Evolutionary conservation across 2,797 vertebrate species (phyloP).

Genomic region (Staurois parvus): DNA sequence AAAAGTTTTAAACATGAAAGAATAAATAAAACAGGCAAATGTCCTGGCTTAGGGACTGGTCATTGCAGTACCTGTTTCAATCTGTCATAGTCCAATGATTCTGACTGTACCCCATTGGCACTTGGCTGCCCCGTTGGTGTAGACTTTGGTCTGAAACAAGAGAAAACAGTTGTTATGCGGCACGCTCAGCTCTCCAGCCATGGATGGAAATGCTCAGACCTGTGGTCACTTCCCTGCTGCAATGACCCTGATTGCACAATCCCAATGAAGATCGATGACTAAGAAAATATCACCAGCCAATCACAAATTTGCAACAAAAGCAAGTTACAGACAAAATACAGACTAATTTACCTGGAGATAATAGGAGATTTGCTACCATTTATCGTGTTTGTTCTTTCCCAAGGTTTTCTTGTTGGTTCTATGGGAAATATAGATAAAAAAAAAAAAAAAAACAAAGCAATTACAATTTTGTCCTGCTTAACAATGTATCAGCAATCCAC

Average conservation of each 20-base stretch:
- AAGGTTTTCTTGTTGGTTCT: constrained; percentile 96
- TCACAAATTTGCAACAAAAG: neutral
- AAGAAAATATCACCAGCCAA: neutral
- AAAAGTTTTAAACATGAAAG: neutral
- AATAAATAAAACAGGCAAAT: no score
- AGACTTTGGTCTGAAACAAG: constrained; percentile 89
- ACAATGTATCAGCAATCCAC: no score
- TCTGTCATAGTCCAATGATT: constrained; percentile 94
- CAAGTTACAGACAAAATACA: neutral
- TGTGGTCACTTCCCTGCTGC: neutral
- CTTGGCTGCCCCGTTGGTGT: constrained; percentile 89
- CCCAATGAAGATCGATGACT: neutral
- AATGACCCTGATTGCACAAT: neutral
- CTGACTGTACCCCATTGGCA: constrained; percentile 95
- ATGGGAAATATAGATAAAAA: constrained; percentile 58
- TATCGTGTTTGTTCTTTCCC: constrained; percentile 96
- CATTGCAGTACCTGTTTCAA: constrained; percentile 90
- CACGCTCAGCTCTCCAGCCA: neutral
- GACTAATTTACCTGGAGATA: constrained; percentile 90
- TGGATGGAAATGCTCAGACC: neutral
- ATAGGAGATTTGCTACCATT: constrained; percentile 98
- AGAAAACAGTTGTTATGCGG: constrained; percentile 48
- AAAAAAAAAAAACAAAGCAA: neutral
- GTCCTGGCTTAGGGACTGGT: neutral
- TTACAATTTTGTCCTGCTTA: neutral